phyloP scores from a whole-genome alignment of 2,888 invertebrate genomes.

The Steinernema carpocapsae region DNA sequence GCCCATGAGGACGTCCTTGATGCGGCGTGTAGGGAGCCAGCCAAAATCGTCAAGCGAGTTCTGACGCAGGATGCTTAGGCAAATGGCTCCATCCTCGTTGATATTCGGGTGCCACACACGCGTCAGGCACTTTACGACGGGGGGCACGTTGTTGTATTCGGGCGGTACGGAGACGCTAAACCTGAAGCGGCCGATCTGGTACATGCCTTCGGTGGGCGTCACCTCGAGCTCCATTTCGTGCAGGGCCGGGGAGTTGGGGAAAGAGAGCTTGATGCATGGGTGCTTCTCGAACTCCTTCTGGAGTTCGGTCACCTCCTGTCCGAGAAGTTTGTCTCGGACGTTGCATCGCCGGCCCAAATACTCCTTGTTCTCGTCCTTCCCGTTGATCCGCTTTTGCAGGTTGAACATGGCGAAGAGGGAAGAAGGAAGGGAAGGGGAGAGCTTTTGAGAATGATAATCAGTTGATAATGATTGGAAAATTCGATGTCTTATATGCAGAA shows the following conservation, averaged over 20 bases:
- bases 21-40: conserved; percentile 88
- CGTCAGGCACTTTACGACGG: too few species aligned
- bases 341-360: conserved; percentile 61
- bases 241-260: conserved; percentile 79
- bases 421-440: too few species aligned
- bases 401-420: conserved; percentile 68
- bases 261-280: conserved; percentile 79
- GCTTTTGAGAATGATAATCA: too few species aligned
- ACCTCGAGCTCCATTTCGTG: conserved; percentile 78
- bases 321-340: conserved; percentile 63
- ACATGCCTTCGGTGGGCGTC: conserved; percentile 83
- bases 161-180: conserved; percentile 87
- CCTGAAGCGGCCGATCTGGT: conserved; percentile 84
- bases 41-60: conserved; percentile 88
- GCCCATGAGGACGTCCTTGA: conserved; percentile 93
- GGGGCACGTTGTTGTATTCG: conserved; percentile 93
- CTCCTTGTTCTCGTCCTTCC: conserved; percentile 61
- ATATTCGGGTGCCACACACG: too few species aligned
- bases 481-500: too few species aligned
- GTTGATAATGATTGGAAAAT: too few species aligned
- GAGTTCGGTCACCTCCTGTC: conserved; percentile 78
- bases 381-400: conserved; percentile 65
- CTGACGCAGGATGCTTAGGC: conserved; percentile 85
- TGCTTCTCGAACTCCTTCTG: conserved; percentile 77
- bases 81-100: conserved; percentile 90